phyloP scores from a whole-genome alignment of 2,797 vertebrate species.

The Pipistrellus nathusii region DNA sequence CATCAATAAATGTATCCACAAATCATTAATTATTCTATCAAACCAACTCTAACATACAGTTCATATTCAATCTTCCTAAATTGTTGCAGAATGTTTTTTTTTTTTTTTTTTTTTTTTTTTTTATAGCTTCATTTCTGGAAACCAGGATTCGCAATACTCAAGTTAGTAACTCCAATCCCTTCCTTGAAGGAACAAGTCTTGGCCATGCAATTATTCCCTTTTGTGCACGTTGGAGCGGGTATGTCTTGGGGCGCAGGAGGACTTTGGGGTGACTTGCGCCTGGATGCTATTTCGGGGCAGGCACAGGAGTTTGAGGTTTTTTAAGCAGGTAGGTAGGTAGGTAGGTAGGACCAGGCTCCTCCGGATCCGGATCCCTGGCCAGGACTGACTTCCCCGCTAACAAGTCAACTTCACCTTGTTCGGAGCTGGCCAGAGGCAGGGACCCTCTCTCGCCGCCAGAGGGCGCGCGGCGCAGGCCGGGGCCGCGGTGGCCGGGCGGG shows the following conservation, averaged over 20 bases:
- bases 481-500: rapidly evolving
- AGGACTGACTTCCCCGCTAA: neutral
- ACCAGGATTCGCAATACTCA: neutral
- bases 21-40: neutral
- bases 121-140: neutral
- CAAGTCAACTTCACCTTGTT: neutral
- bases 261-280: neutral
- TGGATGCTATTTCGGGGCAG: neutral
- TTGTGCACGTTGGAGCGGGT: neutral
- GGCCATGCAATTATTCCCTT: neutral
- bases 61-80: neutral
- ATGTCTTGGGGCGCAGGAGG: neutral
- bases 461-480: conserved; percentile 40
- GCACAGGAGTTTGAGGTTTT: neutral
- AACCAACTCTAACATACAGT: neutral
- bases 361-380: neutral
- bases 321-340: neutral
- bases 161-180: neutral
- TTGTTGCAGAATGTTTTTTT: neutral
- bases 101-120: neutral
- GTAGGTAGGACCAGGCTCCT: neutral
- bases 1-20: neutral
- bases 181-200: neutral
- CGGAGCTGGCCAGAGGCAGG: neutral
- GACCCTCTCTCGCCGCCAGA: conserved; percentile 35